Conservation (phyloP, 2,888 invertebrate genomes). For the Cenopis cana region DNA sequence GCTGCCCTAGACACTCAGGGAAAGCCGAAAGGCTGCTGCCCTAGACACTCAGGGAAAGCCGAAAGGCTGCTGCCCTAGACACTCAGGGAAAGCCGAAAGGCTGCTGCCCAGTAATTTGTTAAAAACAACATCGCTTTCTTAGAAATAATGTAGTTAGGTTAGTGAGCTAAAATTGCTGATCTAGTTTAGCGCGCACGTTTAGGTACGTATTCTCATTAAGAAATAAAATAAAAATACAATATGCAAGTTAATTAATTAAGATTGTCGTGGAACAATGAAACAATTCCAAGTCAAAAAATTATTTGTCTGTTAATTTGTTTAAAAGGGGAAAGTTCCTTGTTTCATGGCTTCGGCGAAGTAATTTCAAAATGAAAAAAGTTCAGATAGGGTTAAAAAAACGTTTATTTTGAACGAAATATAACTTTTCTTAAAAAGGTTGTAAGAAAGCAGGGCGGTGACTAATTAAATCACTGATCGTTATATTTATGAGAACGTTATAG, state of each 20-base stretch:
- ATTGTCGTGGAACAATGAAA: neutral
- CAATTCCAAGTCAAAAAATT: constrained; percentile 50
- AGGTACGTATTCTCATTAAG: no score
- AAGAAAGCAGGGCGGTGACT: constrained; percentile 6
- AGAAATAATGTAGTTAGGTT: no score
- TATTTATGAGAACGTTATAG: constrained; percentile 9
- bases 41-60: no score
- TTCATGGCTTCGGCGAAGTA: constrained; percentile 51
- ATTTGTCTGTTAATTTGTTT: constrained; percentile 58
- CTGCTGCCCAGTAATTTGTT: no score
- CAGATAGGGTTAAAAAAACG: constrained; percentile 44
- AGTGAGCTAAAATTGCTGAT: no score
- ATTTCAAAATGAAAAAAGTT: constrained; percentile 58
- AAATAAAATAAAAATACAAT: neutral
- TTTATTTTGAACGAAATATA: constrained; percentile 17
- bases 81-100: no score
- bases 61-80: no score
- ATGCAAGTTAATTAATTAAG: neutral
- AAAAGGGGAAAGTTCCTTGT: constrained; percentile 51
- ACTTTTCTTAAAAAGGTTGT: constrained; percentile 20
- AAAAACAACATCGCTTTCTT: no score
- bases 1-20: no score
- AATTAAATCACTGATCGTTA: constrained; percentile 14
- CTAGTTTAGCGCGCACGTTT: no score
- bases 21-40: no score